Conservation (phyloP, 2,113 vertebrate species). For the Lontra canadensis region DNA sequence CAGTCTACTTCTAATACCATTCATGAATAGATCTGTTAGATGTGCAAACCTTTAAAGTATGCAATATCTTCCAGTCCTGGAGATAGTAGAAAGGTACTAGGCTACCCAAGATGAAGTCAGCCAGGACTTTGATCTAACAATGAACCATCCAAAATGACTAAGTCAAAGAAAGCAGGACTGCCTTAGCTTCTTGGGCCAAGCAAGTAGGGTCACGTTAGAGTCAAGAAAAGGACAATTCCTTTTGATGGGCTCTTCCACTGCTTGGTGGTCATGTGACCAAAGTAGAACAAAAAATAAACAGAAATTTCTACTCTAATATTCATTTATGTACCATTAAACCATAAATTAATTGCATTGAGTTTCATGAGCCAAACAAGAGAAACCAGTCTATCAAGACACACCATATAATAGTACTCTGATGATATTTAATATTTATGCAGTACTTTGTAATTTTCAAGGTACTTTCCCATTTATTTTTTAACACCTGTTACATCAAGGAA, state of each 20-base stretch:
- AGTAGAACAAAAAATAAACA: not conserved
- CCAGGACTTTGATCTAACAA: not conserved
- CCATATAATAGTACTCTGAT: not conserved
- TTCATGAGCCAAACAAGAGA: slow-evolving; percentile 35
- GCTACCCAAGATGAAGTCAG: not conserved
- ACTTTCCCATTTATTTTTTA: not conserved
- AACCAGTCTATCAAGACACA: not conserved
- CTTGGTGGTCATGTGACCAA: slow-evolving; percentile 3
- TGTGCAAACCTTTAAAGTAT: not conserved
- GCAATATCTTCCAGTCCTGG: not conserved
- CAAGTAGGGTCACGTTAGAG: not conserved
- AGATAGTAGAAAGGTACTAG: not conserved
- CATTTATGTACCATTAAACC: not conserved
- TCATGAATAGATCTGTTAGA: not conserved
- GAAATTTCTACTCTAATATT: not conserved
- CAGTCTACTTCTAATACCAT: not conserved
- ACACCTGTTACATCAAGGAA: not conserved
- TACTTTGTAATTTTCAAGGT: not conserved
- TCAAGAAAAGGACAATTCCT: not conserved
- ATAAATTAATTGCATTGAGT: slow-evolving; percentile 20
- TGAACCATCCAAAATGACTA: not conserved
- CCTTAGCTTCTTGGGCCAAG: not conserved
- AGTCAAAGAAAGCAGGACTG: not conserved
- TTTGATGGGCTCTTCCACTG: not conserved
- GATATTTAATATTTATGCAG: slow-evolving; percentile 22